A percentile compares a stretch with the other conserved stretches of the same genome.
Conservation (phyloP, 2,797 vertebrate genomes). For the Coluber constrictor region DNA sequence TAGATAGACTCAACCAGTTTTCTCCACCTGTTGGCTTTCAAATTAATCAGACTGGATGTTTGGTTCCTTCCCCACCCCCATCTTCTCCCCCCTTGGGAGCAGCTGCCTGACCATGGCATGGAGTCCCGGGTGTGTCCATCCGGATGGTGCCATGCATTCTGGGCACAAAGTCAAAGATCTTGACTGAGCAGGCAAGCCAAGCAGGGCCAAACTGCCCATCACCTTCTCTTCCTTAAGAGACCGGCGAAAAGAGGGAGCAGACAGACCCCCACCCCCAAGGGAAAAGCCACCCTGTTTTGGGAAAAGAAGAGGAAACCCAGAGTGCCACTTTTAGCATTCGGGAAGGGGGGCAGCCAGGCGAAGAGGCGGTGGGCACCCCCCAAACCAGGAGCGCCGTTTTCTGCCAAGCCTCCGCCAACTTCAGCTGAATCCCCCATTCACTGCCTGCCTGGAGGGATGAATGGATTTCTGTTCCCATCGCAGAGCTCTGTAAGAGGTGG, state of each 20-base stretch:
- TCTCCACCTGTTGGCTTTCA: neutral
- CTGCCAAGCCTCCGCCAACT: neutral
- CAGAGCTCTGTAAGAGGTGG: neutral
- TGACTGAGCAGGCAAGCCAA: neutral
- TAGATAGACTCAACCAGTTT: too few relatives aligned
- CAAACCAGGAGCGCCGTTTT: too few relatives aligned
- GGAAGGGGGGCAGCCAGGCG: neutral
- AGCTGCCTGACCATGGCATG: neutral
- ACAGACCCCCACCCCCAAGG: neutral
- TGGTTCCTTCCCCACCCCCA: rapidly evolving
- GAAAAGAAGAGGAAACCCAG: neutral
- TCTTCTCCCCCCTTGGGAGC: rapidly evolving
- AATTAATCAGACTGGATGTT: neutral
- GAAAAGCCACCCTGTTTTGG: neutral
- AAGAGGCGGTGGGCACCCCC: neutral
- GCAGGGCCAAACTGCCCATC: too few relatives aligned
- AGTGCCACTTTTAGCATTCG: neutral
- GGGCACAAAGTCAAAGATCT: neutral
- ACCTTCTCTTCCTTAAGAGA: neutral
- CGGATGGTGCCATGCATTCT: neutral
- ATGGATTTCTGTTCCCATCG: neutral
- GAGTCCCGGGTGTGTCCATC: neutral
- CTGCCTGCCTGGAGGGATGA: neutral
- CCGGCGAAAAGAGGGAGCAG: neutral
- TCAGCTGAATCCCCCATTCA: neutral